Evolutionary conservation across 2,113 vertebrate genomes (phyloP), one percentile per base, ranked within the genome.

Genomic region (Burhinus oedicnemus): DNA sequence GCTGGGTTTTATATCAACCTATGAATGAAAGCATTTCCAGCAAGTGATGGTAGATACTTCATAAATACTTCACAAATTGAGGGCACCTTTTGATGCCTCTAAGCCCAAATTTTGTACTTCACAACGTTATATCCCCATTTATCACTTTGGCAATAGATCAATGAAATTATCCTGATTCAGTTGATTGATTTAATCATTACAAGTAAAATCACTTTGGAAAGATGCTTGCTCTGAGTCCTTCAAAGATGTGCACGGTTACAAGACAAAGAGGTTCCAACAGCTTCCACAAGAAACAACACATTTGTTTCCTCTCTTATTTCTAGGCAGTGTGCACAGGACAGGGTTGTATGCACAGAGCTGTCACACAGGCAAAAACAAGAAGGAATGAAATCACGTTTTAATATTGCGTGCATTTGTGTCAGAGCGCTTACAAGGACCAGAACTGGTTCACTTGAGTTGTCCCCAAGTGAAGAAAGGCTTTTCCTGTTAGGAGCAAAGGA

Each of bases 131-230:
- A 44, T 76, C 74, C 87, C 45, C 32, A 57, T 92, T 66, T 61
- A 60, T 79, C 40, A 60, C 40, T 44, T 75, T 32, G 68, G 30
- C 79, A 86, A 84, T 82, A 96, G 52, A 44, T 12, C 80, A 57
- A 40, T 74, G 64, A 30, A 87, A 68, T 69, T 83, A 84, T 82
- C 89, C 49, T 83, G 62, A 94, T 89, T 93, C 89, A 51, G 13
- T 42, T 32, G 75, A 89, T 81, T 94, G 87, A 96, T 94, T 95
- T 97, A 93, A 38, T 52, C 70, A 85, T 93, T 70, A 62, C 14
- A 34, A 40, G 55, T 64, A 93, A 91, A 94, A 97, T 95, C 79
- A 76, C 68, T 93, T 92, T 96, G 79, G 65, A 40, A 81, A 52
- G 83, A 51, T 52, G n/a, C 16, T 68, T 93, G 47, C 78, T 79